Conservation (phyloP, 2,113 vertebrate genomes). For the Gavialis gangeticus region DNA sequence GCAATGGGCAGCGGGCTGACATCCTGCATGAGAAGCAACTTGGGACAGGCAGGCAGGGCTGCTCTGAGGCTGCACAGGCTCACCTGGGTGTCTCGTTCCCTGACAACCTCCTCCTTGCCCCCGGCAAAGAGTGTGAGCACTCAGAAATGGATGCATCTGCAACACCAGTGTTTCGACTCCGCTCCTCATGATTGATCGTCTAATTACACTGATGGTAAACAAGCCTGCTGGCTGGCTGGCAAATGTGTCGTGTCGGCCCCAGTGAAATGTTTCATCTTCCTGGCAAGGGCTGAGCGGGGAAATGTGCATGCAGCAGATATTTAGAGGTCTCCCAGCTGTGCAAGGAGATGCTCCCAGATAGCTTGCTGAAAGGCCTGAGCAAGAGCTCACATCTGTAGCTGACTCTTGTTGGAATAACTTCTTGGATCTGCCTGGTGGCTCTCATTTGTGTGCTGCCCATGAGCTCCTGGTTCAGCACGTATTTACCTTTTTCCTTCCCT, state of each 20-base stretch:
- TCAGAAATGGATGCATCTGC: not conserved
- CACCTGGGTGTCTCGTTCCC: not conserved
- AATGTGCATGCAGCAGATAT: not conserved
- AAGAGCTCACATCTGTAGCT: not conserved
- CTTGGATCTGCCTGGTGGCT: not conserved
- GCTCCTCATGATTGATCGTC: slow-evolving; percentile 17
- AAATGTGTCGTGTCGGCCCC: not conserved
- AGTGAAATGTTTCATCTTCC: not conserved
- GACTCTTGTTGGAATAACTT: accelerated
- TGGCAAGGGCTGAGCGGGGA: not conserved
- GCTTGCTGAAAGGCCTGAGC: not conserved
- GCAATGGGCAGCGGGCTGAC: not conserved
- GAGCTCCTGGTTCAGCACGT: not conserved
- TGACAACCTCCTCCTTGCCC: accelerated
- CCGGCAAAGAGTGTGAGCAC: not conserved
- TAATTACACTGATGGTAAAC: not conserved
- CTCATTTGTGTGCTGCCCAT: not conserved
- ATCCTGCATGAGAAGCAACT: accelerated
- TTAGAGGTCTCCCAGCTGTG: not conserved
- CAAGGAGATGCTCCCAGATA: not conserved
- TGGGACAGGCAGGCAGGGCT: not conserved
- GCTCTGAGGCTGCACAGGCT: not conserved
- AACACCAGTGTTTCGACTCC: not conserved
- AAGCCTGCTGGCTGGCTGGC: not conserved
- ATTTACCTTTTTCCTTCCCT: accelerated